Evolutionary conservation across 1,140 invertebrate genomes (phyloP).

Genomic region (Lasioglossum albipes): DNA sequence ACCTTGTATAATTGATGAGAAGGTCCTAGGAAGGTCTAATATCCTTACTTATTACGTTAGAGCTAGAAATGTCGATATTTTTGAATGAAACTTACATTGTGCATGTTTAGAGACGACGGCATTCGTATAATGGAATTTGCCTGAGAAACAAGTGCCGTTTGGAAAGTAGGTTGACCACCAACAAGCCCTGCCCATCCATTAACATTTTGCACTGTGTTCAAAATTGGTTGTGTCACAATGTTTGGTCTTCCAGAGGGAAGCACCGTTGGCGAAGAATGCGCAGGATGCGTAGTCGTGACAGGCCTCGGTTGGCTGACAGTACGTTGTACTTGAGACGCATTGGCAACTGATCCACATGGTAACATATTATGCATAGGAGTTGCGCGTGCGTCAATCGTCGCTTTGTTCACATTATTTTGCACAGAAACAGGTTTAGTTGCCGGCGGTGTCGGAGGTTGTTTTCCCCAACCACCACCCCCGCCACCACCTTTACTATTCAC

Average conservation of each 20-base stretch:
- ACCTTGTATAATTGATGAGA: background rate
- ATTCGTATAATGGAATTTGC: conserved; percentile 74
- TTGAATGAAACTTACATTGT: conserved; percentile 70
- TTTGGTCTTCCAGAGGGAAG: conserved; percentile 67
- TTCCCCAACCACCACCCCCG: conserved; percentile 83
- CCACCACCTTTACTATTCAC: conserved; percentile 82
- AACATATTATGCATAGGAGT: conserved; percentile 66
- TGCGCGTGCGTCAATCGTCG: conserved; percentile 62
- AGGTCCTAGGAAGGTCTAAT: too few species aligned
- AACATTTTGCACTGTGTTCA: conserved; percentile 73
- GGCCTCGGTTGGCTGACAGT: conserved; percentile 68
- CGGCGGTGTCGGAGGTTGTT: conserved; percentile 80
- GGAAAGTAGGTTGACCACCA: conserved; percentile 78
- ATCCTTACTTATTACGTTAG: background rate
- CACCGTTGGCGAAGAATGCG: conserved; percentile 70
- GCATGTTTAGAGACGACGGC: conserved; percentile 71
- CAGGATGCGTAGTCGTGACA: conserved; percentile 68
- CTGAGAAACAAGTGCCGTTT: conserved; percentile 72
- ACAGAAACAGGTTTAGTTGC: conserved; percentile 54
- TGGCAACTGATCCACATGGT: conserved; percentile 60
- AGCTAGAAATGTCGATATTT: background rate
- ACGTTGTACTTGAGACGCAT: conserved; percentile 64
- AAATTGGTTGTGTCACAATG: conserved; percentile 70
- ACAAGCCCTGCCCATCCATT: conserved; percentile 80
- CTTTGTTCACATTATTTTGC: conserved; percentile 70